A percentile compares a stretch with the other conserved stretches of the same genome.
phyloP scores from a whole-genome alignment of 1,140 invertebrate species.

The Apocrypta bakeri region DNA sequence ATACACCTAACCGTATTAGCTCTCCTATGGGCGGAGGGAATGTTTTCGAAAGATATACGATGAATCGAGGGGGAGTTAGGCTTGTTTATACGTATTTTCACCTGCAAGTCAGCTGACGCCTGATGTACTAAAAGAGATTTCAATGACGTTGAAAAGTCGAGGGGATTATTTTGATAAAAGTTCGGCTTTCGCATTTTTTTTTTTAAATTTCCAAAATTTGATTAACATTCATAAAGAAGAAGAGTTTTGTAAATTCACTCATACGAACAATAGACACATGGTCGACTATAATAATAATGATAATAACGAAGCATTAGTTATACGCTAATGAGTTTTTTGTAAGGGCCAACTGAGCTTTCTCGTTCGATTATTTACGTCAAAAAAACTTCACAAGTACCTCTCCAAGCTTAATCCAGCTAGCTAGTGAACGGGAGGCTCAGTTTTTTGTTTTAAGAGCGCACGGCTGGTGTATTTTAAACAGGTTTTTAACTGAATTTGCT shows the following conservation, averaged over 20 bases:
- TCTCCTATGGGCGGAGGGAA: background rate
- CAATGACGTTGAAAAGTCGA: background rate
- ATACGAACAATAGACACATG: background rate
- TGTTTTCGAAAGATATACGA: slow-evolving; percentile 51
- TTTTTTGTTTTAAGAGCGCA: slow-evolving; percentile 42
- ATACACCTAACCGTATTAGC: slow-evolving; percentile 57
- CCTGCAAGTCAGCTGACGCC: slow-evolving; percentile 23
- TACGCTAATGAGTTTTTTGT: slow-evolving; percentile 28
- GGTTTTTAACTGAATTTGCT: background rate
- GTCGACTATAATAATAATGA: slow-evolving; percentile 2
- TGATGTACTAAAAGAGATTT: background rate
- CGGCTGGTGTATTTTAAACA: slow-evolving; percentile 11
- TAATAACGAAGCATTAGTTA: slow-evolving; percentile 9
- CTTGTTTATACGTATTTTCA: slow-evolving; percentile 47
- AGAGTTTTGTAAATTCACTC: background rate
- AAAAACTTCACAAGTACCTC: slow-evolving; percentile 32
- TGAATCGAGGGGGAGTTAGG: slow-evolving; percentile 26
- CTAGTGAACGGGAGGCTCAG: background rate
- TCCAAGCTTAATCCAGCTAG: slow-evolving; percentile 21
- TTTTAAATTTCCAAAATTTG: background rate
- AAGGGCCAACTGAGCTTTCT: background rate
- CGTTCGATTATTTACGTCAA: slow-evolving; percentile 31
- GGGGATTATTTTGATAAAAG: too few species aligned
- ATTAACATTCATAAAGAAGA: too few species aligned
- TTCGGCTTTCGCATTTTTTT: background rate